Percentiles rank a stretch among this genome's conserved stretches.
Evolutionary conservation across 2,113 vertebrate species (phyloP).

Genomic region (Pristiophorus japonicus): DNA sequence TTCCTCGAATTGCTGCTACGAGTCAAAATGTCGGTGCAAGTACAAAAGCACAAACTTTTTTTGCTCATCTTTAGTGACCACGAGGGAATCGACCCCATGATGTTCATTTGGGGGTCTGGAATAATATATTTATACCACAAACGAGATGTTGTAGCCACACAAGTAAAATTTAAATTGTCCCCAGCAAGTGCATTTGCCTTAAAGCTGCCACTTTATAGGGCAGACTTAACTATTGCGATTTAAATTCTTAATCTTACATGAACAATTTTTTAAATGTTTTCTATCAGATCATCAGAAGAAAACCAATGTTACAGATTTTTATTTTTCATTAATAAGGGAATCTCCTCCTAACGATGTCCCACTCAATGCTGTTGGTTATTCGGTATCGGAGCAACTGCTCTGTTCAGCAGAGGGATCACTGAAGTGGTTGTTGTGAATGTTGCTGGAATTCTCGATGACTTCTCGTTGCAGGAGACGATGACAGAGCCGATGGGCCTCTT

Average conservation of each 20-base stretch:
- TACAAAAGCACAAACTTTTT: not conserved
- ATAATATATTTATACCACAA: not conserved
- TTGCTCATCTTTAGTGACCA: not conserved
- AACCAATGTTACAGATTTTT: not conserved
- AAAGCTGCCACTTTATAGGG: not conserved
- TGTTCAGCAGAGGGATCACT: not conserved
- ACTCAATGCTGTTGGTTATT: not conserved
- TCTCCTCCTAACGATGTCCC: not conserved
- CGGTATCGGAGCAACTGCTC: not conserved
- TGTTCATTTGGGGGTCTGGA: not conserved
- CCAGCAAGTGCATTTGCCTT: not conserved
- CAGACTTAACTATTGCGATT: not conserved
- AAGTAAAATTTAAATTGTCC: not conserved
- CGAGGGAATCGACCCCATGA: not conserved
- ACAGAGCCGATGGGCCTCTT: conserved; percentile 79
- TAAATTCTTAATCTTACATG: not conserved
- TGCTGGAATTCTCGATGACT: conserved; percentile 30
- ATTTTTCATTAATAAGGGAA: not conserved
- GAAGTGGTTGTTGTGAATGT: not conserved
- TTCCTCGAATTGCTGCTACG: not conserved
- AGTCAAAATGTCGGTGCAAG: not conserved
- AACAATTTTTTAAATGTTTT: not conserved
- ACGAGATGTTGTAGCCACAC: too few relatives aligned
- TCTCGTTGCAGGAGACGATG: conserved; percentile 79
- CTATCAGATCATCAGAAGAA: too few relatives aligned